A percentile compares a stretch with the other conserved stretches of the same genome.
Conservation (phyloP, 1,140 invertebrate genomes). For the Drosophila sturtevanti region DNA sequence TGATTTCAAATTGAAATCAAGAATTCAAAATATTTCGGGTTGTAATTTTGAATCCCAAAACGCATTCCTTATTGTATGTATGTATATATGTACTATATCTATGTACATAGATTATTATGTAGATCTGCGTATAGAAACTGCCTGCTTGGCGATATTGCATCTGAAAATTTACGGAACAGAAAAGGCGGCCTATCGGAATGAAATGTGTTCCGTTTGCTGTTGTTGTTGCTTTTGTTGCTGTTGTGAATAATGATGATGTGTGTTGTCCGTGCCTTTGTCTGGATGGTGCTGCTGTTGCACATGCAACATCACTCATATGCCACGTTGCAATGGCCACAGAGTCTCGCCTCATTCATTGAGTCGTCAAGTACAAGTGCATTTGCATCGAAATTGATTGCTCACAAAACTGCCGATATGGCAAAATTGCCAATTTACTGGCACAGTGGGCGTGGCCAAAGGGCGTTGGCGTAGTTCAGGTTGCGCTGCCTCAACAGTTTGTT, state of each 20-base stretch:
- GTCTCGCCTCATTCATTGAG: constrained; percentile 72
- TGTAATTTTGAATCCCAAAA: too few relatives aligned
- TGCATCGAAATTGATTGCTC: constrained; percentile 81
- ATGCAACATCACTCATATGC: constrained; percentile 63
- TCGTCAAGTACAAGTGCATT: constrained; percentile 80
- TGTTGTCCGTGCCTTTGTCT: constrained; percentile 40
- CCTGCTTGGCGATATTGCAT: not conserved
- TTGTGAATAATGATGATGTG: constrained; percentile 46
- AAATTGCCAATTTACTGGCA: constrained; percentile 69
- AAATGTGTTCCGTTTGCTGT: constrained; percentile 15
- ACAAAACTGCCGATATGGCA: constrained; percentile 75
- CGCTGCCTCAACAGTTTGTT: constrained; percentile 74
- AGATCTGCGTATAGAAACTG: not conserved
- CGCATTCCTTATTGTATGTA: too few relatives aligned
- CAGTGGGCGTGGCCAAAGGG: constrained; percentile 36
- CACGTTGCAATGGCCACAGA: constrained; percentile 38
- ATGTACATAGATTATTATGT: too few relatives aligned
- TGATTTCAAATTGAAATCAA: too few relatives aligned
- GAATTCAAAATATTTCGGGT: too few relatives aligned
- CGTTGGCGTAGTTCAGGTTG: constrained; percentile 8
- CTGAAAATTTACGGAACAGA: not conserved
- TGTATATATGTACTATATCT: too few relatives aligned
- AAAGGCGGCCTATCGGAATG: constrained; percentile 6
- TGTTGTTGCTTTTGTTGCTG: constrained; percentile 1
- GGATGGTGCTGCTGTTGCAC: constrained; percentile 18